phyloP scores from a whole-genome alignment of 2,888 invertebrate species.

The Ichneumoninae sp. region DNA sequence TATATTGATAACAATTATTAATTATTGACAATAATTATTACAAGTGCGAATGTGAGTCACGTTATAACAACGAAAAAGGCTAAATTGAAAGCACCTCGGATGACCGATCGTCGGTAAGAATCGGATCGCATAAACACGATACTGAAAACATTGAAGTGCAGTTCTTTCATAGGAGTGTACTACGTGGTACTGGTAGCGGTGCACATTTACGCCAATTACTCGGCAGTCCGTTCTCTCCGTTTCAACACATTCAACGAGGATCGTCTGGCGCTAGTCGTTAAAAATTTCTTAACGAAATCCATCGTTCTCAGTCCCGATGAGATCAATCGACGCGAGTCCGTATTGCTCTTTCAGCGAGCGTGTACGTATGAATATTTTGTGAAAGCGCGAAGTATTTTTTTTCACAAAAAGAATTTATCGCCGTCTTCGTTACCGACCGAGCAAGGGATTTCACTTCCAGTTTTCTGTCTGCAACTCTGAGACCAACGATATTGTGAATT shows the following conservation, averaged over 20 bases:
- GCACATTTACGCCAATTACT: slow-evolving; percentile 95
- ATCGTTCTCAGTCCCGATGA: slow-evolving; percentile 87
- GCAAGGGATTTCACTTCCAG: not conserved
- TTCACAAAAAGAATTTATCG: not conserved
- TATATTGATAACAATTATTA: too few relatives aligned
- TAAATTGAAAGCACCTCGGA: slow-evolving; percentile 15
- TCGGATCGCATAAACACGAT: slow-evolving; percentile 8
- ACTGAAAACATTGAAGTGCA: slow-evolving; percentile 79
- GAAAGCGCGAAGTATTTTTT: not conserved
- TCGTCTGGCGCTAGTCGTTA: slow-evolving; percentile 89
- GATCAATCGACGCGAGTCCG: slow-evolving; percentile 90
- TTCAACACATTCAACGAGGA: slow-evolving; percentile 93
- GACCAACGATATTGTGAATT: slow-evolving; percentile 16
- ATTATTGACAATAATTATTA: too few relatives aligned
- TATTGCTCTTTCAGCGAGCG: slow-evolving; percentile 86
- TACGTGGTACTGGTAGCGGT: slow-evolving; percentile 90
- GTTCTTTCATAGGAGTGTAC: slow-evolving; percentile 91
- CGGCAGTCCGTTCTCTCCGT: slow-evolving; percentile 92
- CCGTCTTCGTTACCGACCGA: not conserved
- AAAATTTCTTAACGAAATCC: slow-evolving; percentile 88
- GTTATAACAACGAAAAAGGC: too few relatives aligned
- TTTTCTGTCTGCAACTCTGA: too few relatives aligned
- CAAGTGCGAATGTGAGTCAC: slow-evolving; percentile 30
- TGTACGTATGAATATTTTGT: slow-evolving; percentile 64
- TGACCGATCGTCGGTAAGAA: not conserved